phyloP scores from a whole-genome alignment of 2,888 invertebrate genomes.

The Himalopsyche kuldschensis region DNA sequence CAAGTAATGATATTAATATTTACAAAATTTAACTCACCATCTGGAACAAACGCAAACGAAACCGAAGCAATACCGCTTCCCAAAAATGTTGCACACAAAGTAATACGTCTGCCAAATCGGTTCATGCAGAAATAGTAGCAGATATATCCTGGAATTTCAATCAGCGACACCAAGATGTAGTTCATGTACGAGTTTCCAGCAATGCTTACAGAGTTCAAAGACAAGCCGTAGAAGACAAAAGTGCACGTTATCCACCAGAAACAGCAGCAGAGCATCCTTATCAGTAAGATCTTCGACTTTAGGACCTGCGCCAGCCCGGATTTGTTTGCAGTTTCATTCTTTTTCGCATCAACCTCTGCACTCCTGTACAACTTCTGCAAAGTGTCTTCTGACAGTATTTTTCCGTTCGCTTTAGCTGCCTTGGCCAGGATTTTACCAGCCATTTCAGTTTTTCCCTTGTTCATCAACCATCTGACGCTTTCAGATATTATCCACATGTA shows the following conservation, averaged over 20 bases:
- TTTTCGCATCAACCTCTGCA: constrained; percentile 28
- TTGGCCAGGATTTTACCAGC: constrained; percentile 62
- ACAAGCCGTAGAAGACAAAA: constrained; percentile 78
- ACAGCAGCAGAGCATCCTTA: constrained; percentile 66
- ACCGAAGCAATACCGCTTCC: constrained; percentile 59
- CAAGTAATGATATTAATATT: too few relatives aligned
- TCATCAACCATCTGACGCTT: constrained; percentile 75
- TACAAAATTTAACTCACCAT: constrained; percentile 46
- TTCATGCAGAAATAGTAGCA: constrained; percentile 64
- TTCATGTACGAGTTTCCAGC: constrained; percentile 74
- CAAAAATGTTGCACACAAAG: constrained; percentile 44
- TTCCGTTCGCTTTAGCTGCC: constrained; percentile 67
- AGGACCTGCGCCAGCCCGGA: constrained; percentile 46
- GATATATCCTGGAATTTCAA: constrained; percentile 73
- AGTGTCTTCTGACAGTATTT: constrained; percentile 56
- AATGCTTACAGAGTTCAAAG: constrained; percentile 72
- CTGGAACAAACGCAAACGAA: constrained; percentile 57
- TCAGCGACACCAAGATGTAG: constrained; percentile 66
- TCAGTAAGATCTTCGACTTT: constrained; percentile 55
- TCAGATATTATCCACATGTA: constrained; percentile 72
- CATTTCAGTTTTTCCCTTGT: constrained; percentile 59
- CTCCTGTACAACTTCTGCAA: constrained; percentile 50
- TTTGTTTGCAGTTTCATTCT: neutral
- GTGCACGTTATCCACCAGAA: constrained; percentile 76
- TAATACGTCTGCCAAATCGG: constrained; percentile 58